Base-by-base conservation (phyloP, 2,888 invertebrate species). In the Ectemnius continuus region DNA sequence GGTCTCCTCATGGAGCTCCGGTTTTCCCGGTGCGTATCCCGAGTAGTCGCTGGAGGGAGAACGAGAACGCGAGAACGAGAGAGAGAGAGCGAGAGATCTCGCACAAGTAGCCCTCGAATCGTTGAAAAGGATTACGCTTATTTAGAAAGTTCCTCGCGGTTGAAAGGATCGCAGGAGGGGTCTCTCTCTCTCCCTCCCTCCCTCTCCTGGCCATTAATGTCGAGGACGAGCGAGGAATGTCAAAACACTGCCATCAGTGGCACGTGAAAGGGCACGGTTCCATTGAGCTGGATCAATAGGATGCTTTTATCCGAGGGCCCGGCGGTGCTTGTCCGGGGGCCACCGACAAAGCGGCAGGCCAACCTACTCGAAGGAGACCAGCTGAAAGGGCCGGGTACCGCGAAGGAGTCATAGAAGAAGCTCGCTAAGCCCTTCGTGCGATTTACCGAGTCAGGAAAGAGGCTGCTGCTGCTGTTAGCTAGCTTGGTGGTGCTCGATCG, bases 251-350 rank as follows among this genome's bases (percentile, higher is more conserved):
- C 78, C 68, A 79, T 76, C 78, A 73, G 65, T 81, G 79, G 80
- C 81, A 83, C 70, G 80, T 76, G 73, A 86, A 84, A 85, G 77
- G 84, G 75, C 78, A 76, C 65, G 78, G 71, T 75, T 81, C 81
- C 76, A 84, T 85, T 84, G 83, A 85, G 77, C 72, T 74, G 76
- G 78, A 84, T 83, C 85, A 87, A 84, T 85, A 81, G 83, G 72
- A 81, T 79, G 82, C 79, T 80, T 84, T 84, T 83, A 87, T 85
- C 83, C 80, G 61, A 67, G 52, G 52, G 52, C n/a, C 52, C 52
- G 4, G 16, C 71, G 75, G 64, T 62, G 47, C 61, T 45, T 52
- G 70, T 74, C 67, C 52, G 67, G 69, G 68, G 71, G 61, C 60
- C 59, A 57, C 74, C 75, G 80, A 82, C 82, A 82, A 82, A 74